These are phyloP conservation scores for Hippocampus mohnikei DNA, from an alignment of 2,113 vertebrate species.

Conservation along the genomic window DNA sequence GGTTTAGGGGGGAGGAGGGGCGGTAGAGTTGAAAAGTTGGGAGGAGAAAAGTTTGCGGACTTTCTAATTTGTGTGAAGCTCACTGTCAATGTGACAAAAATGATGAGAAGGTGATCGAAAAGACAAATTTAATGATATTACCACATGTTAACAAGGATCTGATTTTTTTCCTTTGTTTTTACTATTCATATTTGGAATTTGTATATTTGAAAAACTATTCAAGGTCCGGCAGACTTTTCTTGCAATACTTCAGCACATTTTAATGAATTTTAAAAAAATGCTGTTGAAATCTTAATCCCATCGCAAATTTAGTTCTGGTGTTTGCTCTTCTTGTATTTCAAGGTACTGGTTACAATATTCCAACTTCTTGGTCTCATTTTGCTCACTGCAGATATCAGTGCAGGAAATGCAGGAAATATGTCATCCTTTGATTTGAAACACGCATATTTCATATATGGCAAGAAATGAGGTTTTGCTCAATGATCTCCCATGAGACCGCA, in stretches of 20 bases:
- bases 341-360: background rate
- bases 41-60: slow-evolving; percentile 46
- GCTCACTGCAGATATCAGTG: background rate
- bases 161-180: background rate
- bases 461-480: background rate
- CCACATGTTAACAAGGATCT: background rate
- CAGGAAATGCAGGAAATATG: background rate
- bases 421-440: background rate
- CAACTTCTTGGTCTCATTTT: background rate
- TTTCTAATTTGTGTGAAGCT: slow-evolving; percentile 61
- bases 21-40: background rate
- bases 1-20: background rate
- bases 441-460: background rate
- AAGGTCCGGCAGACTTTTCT: background rate
- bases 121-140: background rate
- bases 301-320: too few relatives aligned
- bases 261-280: too few relatives aligned
- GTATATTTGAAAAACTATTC: too few relatives aligned
- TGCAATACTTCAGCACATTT: background rate
- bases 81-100: slow-evolving; percentile 29
- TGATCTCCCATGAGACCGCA: background rate
- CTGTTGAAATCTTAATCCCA: too few relatives aligned
- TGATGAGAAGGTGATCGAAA: slow-evolving; percentile 20
- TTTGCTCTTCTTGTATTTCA: too few relatives aligned
- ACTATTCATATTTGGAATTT: background rate